Evolutionary conservation across 2,797 vertebrate species (phyloP), one percentile per base, ranked within the genome.

Genomic region (Crypturellus tataupa): DNA sequence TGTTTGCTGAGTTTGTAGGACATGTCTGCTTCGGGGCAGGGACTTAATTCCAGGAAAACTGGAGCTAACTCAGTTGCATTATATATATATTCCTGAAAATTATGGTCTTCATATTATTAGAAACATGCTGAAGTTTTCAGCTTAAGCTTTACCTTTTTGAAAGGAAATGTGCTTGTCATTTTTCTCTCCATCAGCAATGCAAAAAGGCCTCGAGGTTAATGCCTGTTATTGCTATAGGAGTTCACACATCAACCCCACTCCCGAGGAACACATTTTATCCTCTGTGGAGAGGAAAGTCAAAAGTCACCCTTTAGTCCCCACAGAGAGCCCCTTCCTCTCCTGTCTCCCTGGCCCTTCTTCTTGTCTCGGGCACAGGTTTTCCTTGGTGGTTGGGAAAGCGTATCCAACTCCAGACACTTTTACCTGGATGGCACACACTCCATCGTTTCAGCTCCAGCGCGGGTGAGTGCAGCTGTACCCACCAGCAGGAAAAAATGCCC

Each of bases 1-100:
- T 81, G 46, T 94, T 68, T 89, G 31, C 67, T 93, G 40, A 24
- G 65, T 89, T 90, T 87, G 76, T 92, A 85, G 76, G 82, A 75
- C 39, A 44, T 19, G 24, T 42, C 63, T 84, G 56, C 80, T 90
- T 64, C 77, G 37, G 64, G 80, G 86, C 63, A 80, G 71, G 55
- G 91, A 35, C 35, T 72, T 63, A 80, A 86, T 82, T 80, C 76
- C 79, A 53, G 23, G 42, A 73, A 55, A 89, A 64, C 47, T 71
- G 44, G 27, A 83, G 68, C 44, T 89, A 91, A 84, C 27, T 67
- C 51, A 85, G 71, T 33, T 73, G 37, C 42, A 16, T 12, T 46
- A 47, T 19, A 11, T 46, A 47, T 19, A 11, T 62, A 55, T 39
- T 8, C 24, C 42, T 37, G 42, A 62, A 86, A 90, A 49, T 20